Conservation (phyloP, 2,797 vertebrate species). For the Erpetoichthys calabaricus region DNA sequence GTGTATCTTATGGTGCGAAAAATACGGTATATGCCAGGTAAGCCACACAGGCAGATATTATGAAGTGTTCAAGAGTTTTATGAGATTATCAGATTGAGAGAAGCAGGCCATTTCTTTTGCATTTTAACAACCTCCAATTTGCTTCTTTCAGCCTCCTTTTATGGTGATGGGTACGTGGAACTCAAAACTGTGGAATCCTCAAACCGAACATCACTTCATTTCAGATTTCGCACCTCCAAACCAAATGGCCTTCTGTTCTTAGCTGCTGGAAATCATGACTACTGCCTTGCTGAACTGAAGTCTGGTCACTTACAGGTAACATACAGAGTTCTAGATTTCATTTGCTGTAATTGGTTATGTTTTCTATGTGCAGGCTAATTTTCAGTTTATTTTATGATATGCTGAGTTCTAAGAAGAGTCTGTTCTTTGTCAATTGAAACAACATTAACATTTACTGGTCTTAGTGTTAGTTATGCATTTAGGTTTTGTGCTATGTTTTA, state of each 20-base stretch:
- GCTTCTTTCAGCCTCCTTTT: constrained; percentile 67
- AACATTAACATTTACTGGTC: no score
- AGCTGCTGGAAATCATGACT: constrained; percentile 57
- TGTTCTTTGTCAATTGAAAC: no score
- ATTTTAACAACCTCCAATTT: not conserved
- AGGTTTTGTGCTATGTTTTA: no score
- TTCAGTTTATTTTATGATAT: no score
- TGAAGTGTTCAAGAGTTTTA: no score
- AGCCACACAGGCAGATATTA: no score
- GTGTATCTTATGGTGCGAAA: no score
- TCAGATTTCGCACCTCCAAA: constrained; percentile 72
- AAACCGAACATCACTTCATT: constrained; percentile 47
- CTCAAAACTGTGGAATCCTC: constrained; percentile 53
- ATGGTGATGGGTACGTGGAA: constrained; percentile 73
- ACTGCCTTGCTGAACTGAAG: constrained; percentile 62
- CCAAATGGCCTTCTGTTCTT: constrained; percentile 71
- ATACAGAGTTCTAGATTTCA: not conserved
- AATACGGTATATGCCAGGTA: no score
- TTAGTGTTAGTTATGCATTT: no score
- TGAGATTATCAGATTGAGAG: no score
- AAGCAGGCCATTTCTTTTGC: no score
- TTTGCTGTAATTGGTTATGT: not conserved
- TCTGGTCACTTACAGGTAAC: constrained; percentile 62
- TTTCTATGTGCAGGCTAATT: not conserved
- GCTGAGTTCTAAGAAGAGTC: no score